Evolutionary conservation across 2,888 invertebrate genomes (phyloP).

Genomic region (Drosophila aldrichi): DNA sequence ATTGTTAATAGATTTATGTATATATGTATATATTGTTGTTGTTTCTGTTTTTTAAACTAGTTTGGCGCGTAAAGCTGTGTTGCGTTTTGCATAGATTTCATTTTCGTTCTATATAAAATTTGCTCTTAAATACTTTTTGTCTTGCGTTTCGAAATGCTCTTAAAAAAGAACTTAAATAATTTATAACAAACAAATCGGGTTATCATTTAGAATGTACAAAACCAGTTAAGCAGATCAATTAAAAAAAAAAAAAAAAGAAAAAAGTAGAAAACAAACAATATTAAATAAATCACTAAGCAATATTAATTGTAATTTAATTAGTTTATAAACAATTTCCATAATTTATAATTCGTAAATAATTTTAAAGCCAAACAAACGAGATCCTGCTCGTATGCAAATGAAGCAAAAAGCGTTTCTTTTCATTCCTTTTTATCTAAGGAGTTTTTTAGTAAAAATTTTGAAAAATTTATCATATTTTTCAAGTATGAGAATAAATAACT

Average conservation of each 20-base stretch:
- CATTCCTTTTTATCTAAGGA: conserved; percentile 10
- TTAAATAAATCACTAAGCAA: conserved; percentile 41
- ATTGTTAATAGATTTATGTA: conserved; percentile 48
- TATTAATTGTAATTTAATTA: conserved; percentile 60
- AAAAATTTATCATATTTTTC: conserved; percentile 53
- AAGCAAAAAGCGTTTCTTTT: conserved; percentile 59
- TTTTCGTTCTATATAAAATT: conserved; percentile 57
- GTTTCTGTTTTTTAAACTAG: conserved; percentile 73
- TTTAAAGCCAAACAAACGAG: conserved; percentile 83
- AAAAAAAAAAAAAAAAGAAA: conserved; percentile 2
- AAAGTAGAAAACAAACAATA: conserved; percentile 2
- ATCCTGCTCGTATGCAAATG: conserved; percentile 83
- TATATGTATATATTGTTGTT: conserved; percentile 32
- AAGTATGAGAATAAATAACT: conserved; percentile 67
- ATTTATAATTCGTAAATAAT: conserved; percentile 60
- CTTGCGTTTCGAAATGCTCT: conserved; percentile 73
- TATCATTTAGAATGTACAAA: conserved; percentile 72
- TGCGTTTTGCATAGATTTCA: conserved; percentile 67
- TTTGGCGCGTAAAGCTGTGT: conserved; percentile 80
- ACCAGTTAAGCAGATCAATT: conserved; percentile 51
- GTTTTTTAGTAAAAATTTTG: conserved; percentile 57
- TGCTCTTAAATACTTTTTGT: conserved; percentile 73
- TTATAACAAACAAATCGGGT: conserved; percentile 68
- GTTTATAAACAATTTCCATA: conserved; percentile 57
- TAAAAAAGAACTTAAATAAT: conserved; percentile 70